Base-by-base conservation (phyloP, 2,888 invertebrate species). In the Diarsia brunnea region DNA sequence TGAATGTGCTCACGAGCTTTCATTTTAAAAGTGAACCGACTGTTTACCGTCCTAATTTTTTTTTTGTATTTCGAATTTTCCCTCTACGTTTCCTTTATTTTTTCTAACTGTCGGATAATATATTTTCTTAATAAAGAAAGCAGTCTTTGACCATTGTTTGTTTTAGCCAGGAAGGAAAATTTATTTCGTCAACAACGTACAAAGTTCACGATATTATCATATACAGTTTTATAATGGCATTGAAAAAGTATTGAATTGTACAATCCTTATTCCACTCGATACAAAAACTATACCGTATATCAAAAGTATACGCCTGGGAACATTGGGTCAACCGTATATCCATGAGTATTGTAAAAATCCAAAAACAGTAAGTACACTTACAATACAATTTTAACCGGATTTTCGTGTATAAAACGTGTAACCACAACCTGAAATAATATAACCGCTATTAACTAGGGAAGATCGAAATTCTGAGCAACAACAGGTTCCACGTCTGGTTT, bases 1-100 rank as follows among this genome's bases (percentile, higher is more conserved):
- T 5, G 5, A 3, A 4, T 5, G 3, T 38, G 3, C 7, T 3
- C 38, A 5, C n/a, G n/a, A n/a, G n/a, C 4, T 3, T 38, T 0
- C 5, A 38, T 38, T 38, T 38, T 38, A 38, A 5, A 38, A n/a
- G n/a, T n/a, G n/a, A n/a, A n/a, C n/a, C n/a, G n/a, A n/a, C n/a
- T n/a, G n/a, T n/a, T n/a, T n/a, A n/a, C n/a, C n/a, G n/a, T n/a
- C n/a, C n/a, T n/a, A n/a, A n/a, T n/a, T n/a, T n/a, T n/a, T n/a
- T n/a, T n/a, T n/a, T n/a, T n/a, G n/a, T n/a, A 38, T 38, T 38
- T 38, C 38, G 38, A 38, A 38, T 38, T 38, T 38, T 5, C 38
- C 5, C 38, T 38, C 38, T 38, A 38, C 38, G 5, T 38, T 38
- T 38, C 7, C 7, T 38, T 38, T 38, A 38, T 38, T 38, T 38